Evolutionary conservation across 2,888 invertebrate species (phyloP).

Genomic region (Loripinus fragilis): DNA sequence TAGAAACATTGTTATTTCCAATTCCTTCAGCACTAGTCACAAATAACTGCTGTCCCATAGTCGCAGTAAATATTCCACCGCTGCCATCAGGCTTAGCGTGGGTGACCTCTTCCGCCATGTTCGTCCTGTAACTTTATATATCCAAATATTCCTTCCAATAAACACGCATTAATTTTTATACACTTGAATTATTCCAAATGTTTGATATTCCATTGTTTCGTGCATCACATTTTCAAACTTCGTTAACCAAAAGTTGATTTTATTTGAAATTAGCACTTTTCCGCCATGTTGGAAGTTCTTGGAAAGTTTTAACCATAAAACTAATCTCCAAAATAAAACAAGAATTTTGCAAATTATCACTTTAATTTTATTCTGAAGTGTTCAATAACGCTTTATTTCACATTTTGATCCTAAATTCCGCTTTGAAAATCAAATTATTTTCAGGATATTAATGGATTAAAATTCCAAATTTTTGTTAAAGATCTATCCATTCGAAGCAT

Average conservation of each 20-base stretch:
- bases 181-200: neutral
- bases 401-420: neutral
- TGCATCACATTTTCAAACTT: too few relatives aligned
- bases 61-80: neutral
- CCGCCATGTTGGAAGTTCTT: neutral
- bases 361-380: neutral
- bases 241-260: neutral
- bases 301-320: neutral
- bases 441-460: neutral
- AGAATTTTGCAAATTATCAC: neutral
- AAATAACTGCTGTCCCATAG: neutral
- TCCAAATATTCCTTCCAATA: neutral
- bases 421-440: neutral
- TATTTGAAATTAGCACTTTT: neutral
- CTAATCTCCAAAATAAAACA: neutral
- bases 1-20: neutral
- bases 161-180: neutral
- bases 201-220: neutral
- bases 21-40: neutral
- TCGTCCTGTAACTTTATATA: neutral
- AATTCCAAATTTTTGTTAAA: neutral
- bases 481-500: neutral
- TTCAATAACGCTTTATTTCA: neutral
- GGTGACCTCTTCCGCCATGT: neutral
- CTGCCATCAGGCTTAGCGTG: slow-evolving; percentile 3